Conservation (phyloP, 2,888 invertebrate species). For the Calameuta pallipes region DNA sequence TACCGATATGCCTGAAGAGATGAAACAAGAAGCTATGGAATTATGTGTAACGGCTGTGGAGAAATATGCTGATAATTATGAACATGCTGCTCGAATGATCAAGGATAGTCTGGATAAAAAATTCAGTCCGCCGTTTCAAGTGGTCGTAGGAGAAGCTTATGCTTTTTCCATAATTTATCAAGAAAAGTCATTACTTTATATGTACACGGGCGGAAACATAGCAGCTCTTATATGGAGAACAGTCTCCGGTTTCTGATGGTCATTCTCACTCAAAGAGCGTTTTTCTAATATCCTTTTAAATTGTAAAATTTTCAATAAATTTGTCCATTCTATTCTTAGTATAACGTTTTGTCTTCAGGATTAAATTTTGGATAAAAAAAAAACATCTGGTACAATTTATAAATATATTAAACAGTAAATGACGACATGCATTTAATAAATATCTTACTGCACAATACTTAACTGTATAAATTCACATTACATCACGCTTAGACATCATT, state of each 20-base stretch:
- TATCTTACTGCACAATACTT: not conserved
- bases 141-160: constrained; percentile 95
- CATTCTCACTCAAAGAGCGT: constrained; percentile 6
- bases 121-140: constrained; percentile 84
- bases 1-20: constrained; percentile 94
- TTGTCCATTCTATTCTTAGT: not conserved
- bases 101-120: constrained; percentile 97
- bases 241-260: constrained; percentile 35
- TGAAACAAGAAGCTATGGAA: constrained; percentile 90
- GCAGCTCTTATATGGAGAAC: constrained; percentile 68
- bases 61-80: constrained; percentile 82
- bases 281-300: not conserved
- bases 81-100: constrained; percentile 92
- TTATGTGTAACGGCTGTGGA: constrained; percentile 93
- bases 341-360: not conserved
- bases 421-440: not conserved
- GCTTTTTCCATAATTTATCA: constrained; percentile 95
- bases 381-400: not conserved
- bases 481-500: not conserved
- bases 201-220: constrained; percentile 92
- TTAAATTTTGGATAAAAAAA: not conserved
- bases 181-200: constrained; percentile 85
- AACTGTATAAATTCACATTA: not conserved
- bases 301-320: not conserved
- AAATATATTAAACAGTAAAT: not conserved